phyloP scores from a whole-genome alignment of 2,113 vertebrate species.

The Anser cygnoides region DNA sequence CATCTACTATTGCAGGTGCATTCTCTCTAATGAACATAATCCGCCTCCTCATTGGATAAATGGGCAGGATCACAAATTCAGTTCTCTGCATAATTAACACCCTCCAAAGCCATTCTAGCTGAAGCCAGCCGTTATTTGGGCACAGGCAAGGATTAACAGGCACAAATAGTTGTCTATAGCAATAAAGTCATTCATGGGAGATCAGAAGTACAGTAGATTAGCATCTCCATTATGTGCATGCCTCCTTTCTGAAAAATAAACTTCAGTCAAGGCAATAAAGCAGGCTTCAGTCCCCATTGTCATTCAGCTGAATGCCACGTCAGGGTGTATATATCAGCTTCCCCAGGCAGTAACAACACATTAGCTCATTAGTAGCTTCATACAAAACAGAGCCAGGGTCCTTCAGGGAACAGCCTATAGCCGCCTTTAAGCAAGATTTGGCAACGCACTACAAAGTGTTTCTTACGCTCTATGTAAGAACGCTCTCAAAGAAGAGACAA shows the following conservation, averaged over 20 bases:
- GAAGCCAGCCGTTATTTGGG: not conserved
- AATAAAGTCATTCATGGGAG: slow-evolving; percentile 27
- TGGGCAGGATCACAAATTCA: not conserved
- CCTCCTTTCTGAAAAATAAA: not conserved
- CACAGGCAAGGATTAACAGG: slow-evolving; percentile 2
- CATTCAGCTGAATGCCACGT: slow-evolving; percentile 16
- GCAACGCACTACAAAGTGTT: not conserved
- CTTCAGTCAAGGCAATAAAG: not conserved
- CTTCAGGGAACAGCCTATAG: not conserved
- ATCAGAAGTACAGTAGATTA: slow-evolving; percentile 57
- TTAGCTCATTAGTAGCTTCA: slow-evolving; percentile 17
- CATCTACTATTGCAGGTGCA: not conserved
- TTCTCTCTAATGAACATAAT: not conserved
- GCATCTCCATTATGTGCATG: not conserved
- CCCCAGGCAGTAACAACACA: slow-evolving; percentile 1
- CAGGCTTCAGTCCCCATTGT: not conserved
- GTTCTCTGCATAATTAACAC: not conserved
- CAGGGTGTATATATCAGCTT: slow-evolving; percentile 6
- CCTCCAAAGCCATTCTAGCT: not conserved
- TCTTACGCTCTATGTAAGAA: not conserved
- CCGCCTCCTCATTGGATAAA: not conserved
- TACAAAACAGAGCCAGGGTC: not conserved
- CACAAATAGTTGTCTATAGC: not conserved
- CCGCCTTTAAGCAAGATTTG: not conserved
- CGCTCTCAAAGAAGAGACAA: not conserved